phyloP scores from a whole-genome alignment of 2,888 invertebrate genomes.

The Cyclophora albipunctata region DNA sequence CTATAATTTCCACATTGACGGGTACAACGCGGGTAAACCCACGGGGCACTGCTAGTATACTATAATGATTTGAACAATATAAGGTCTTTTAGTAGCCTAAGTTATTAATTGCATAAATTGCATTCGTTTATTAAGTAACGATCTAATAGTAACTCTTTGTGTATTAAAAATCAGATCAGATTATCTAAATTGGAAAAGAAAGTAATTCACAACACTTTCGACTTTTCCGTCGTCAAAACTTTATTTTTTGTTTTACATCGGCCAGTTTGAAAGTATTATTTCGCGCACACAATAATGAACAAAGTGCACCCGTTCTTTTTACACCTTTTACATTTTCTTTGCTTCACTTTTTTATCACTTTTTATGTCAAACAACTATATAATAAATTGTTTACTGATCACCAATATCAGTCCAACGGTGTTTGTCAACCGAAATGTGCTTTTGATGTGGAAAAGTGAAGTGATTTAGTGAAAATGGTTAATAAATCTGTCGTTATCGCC shows the following conservation, averaged over 20 bases:
- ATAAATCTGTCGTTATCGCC: slow-evolving; percentile 32
- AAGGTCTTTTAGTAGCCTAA: too few species aligned
- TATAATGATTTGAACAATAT: too few species aligned
- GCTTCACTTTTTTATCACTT: slow-evolving; percentile 34
- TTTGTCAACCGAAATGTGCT: slow-evolving; percentile 44
- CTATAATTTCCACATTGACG: too few species aligned
- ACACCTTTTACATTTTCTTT: slow-evolving; percentile 44
- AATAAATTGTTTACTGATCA: slow-evolving; percentile 44
- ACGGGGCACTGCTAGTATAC: too few species aligned
- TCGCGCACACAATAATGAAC: slow-evolving; percentile 37
- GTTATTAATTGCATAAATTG: too few species aligned
- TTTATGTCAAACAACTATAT: slow-evolving; percentile 47
- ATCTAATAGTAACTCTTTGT: too few species aligned
- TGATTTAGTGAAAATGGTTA: slow-evolving; percentile 47
- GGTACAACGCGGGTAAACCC: too few species aligned
- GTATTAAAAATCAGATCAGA: slow-evolving; percentile 1
- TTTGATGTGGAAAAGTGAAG: slow-evolving; percentile 24
- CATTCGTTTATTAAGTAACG: too few species aligned
- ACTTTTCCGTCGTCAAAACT: slow-evolving; percentile 36
- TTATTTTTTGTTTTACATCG: slow-evolving; percentile 29
- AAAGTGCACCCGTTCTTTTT: slow-evolving; percentile 30
- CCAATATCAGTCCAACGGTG: slow-evolving; percentile 44
- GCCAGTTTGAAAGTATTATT: slow-evolving; percentile 43
- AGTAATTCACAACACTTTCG: slow-evolving; percentile 29
- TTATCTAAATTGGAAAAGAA: slow-evolving; percentile 26